Evolutionary conservation across 2,113 vertebrate genomes (phyloP), one percentile per base, ranked within the genome.

Genomic region (Pterocles burchelli): DNA sequence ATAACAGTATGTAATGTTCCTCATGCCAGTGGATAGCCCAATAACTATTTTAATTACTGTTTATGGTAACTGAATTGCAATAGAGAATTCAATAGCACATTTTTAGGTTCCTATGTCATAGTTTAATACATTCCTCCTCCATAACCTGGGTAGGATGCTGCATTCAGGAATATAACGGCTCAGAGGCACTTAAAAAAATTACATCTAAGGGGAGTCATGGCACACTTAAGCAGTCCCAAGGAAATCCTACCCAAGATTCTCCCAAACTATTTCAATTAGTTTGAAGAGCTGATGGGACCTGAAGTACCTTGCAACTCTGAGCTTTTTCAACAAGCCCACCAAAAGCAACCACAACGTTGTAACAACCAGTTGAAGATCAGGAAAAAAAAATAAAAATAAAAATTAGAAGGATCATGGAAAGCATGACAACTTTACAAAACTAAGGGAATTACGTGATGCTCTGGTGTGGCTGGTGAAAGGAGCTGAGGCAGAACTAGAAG

Each of bases 41-140:
- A 16, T 8, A 90, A 88, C 33, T 73, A 71, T 80, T 91, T 91
- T 84, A 94, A 96, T 96, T 88, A 57, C 51, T 86, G 92, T 91
- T 90, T 94, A 94, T 83, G 73, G 90, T 74, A 90, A 96, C 75
- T 65, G 75, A 86, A 93, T 90, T 0, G 2, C 90, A 85, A 33
- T 13, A 52, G 75, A 74, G 93, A 90, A 90, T 93, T 84, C 92
- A 86, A 45, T 13, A 17, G 95, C 51, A 38, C 85, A 94, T 96
- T 91, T 95, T 88, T 93, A 83, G 59, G 78, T 45, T 74, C 85
- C 93, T 83, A 71, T 81, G 68, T 90, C 95, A 94, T 20, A 58
- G 55, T 59, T 18, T 18, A 2, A 62, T 89, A 31, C 51, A 76
- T 91, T 88, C 55, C 75, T 89, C 41, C 55, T 83, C 36, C 72